These are phyloP conservation scores for Drosophila melanosoma DNA, from an alignment of 2,888 invertebrate genomes.

Conservation along the genomic window DNA sequence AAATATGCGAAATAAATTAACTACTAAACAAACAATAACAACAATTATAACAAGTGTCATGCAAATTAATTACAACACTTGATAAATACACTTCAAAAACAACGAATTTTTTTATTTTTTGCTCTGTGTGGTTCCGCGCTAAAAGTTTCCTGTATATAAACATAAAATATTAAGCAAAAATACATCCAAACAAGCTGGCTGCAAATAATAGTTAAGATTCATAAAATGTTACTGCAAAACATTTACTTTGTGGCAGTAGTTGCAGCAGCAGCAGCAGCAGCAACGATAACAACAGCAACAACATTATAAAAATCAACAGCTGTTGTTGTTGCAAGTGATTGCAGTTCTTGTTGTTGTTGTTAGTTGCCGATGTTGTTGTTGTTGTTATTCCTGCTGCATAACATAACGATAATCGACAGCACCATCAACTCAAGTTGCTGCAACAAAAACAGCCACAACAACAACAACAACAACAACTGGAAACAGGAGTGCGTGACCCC, in stretches of 20 bases:
- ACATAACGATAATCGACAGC: constrained; percentile 51
- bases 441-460: background rate
- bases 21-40: constrained; percentile 18
- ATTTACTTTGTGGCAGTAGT: constrained; percentile 54
- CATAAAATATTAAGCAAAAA: constrained; percentile 7
- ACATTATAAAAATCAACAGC: constrained; percentile 22
- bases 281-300: constrained; percentile 16
- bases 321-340: constrained; percentile 23
- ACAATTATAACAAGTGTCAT: constrained; percentile 29
- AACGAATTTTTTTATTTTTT: constrained; percentile 7
- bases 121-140: constrained; percentile 14
- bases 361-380: background rate
- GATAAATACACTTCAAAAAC: constrained; percentile 34
- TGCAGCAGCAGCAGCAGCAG: constrained; percentile 26
- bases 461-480: constrained; percentile 28
- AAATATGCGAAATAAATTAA: constrained; percentile 17
- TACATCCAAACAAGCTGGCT: background rate
- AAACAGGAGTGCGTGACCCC: constrained; percentile 76
- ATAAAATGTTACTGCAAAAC: constrained; percentile 38
- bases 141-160: constrained; percentile 32
- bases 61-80: constrained; percentile 61
- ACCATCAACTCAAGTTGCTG: constrained; percentile 28
- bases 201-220: constrained; percentile 2
- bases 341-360: constrained; percentile 21
- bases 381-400: constrained; percentile 37